Conservation (phyloP, 1,140 invertebrate species). For the Neodiprion virginianus region DNA sequence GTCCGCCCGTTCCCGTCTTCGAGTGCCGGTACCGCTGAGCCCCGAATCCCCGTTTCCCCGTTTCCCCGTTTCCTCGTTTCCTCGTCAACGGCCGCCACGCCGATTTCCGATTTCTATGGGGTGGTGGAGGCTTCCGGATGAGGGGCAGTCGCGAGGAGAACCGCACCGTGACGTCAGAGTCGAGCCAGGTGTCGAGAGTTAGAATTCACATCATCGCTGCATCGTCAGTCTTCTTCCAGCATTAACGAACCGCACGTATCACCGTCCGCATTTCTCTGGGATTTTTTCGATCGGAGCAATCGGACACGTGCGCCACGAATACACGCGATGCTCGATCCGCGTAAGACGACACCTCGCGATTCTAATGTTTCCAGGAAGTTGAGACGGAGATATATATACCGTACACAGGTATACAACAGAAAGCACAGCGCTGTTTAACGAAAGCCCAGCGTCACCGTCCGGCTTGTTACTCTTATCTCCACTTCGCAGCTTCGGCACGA, state of each 20-base stretch:
- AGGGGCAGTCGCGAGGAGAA: conserved; percentile 22
- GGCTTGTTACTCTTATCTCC: background rate
- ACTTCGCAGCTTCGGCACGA: background rate
- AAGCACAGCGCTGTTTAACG: background rate
- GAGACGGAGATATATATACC: background rate
- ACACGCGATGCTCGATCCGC: background rate
- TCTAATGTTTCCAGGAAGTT: background rate
- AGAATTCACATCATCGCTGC: background rate
- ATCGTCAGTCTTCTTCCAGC: too few species aligned
- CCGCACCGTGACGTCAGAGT: conserved; percentile 39
- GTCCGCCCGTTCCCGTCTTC: conserved; percentile 11
- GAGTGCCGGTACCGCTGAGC: background rate
- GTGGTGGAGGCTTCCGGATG: conserved; percentile 35
- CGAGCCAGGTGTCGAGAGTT: conserved; percentile 32
- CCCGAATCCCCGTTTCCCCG: background rate
- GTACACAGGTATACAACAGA: background rate
- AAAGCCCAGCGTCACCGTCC: background rate
- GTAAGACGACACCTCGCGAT: background rate
- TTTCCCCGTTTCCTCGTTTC: background rate
- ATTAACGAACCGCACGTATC: background rate
- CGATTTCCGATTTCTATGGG: conserved; percentile 33
- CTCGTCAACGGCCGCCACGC: background rate
- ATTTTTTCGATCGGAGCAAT: background rate
- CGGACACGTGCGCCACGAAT: background rate
- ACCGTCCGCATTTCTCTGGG: background rate